Evolutionary conservation across 2,113 vertebrate genomes (phyloP).

Genomic region (Petroica traversi): DNA sequence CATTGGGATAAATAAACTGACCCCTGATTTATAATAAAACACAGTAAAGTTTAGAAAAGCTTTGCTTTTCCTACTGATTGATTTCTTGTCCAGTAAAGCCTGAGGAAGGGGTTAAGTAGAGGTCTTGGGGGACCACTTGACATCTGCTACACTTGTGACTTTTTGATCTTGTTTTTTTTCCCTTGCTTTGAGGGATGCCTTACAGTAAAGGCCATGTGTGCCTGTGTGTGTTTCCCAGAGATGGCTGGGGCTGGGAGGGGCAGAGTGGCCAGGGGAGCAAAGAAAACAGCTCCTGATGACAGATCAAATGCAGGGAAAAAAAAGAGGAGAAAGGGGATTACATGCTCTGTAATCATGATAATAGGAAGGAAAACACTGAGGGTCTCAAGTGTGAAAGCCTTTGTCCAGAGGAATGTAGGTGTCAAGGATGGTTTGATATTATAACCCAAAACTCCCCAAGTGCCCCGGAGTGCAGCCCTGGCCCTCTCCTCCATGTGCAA

Average conservation of each 20-base stretch:
- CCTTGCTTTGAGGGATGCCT: conserved; percentile 59
- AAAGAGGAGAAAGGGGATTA: conserved; percentile 65
- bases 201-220: conserved; percentile 63
- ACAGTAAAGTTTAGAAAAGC: conserved; percentile 28
- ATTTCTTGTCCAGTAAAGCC: conserved; percentile 68
- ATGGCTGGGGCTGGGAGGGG: neutral
- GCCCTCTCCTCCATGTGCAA: neutral
- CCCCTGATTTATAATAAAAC: conserved; percentile 57
- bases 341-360: conserved; percentile 64
- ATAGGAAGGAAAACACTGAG: conserved; percentile 69
- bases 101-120: conserved; percentile 77
- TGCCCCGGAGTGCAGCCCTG: neutral
- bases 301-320: conserved; percentile 75
- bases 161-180: conserved; percentile 77
- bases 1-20: conserved; percentile 2
- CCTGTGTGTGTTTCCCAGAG: neutral
- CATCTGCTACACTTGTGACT: conserved; percentile 78
- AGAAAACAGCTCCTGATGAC: conserved; percentile 75
- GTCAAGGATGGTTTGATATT: neutral
- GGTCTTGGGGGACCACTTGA: conserved; percentile 81
- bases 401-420: conserved; percentile 36
- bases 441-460: neutral
- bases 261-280: neutral
- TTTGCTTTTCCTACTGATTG: conserved; percentile 51
- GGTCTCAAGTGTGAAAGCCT: conserved; percentile 50